phyloP scores from a whole-genome alignment of 2,113 vertebrate genomes.

The Oxyura jamaicensis region DNA sequence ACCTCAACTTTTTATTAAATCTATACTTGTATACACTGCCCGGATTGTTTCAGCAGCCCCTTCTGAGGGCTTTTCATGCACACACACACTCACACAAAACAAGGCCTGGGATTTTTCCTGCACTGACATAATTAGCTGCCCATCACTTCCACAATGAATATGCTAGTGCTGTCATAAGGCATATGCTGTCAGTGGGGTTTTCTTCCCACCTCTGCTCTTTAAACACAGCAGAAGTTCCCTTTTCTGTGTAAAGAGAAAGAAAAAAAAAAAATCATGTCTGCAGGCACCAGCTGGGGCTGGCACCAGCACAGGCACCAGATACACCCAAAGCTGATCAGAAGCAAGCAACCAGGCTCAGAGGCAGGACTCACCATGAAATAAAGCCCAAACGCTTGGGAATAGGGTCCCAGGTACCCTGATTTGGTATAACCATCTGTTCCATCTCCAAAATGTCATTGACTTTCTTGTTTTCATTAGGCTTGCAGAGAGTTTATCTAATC shows the following conservation, averaged over 20 bases:
- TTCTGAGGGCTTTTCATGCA: neutral
- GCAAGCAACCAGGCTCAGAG: neutral
- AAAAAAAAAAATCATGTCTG: neutral
- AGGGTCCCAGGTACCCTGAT: neutral
- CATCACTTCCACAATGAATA: conserved; percentile 41
- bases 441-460: rapidly evolving
- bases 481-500: neutral
- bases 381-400: neutral
- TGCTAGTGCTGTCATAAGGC: neutral
- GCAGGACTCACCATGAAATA: neutral
- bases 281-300: neutral
- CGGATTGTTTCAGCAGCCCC: neutral
- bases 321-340: neutral
- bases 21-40: neutral
- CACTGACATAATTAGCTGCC: conserved; percentile 6
- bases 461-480: neutral
- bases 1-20: neutral
- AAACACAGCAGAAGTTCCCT: conserved; percentile 29
- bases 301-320: neutral
- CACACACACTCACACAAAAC: too few relatives aligned
- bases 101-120: neutral
- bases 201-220: conserved; percentile 13
- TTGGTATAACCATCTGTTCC: rapidly evolving
- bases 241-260: conserved; percentile 7
- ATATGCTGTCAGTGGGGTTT: neutral